Evolutionary conservation across 2,888 invertebrate genomes (phyloP), one percentile per base, ranked within the genome.

Genomic region (Junonia oenone): DNA sequence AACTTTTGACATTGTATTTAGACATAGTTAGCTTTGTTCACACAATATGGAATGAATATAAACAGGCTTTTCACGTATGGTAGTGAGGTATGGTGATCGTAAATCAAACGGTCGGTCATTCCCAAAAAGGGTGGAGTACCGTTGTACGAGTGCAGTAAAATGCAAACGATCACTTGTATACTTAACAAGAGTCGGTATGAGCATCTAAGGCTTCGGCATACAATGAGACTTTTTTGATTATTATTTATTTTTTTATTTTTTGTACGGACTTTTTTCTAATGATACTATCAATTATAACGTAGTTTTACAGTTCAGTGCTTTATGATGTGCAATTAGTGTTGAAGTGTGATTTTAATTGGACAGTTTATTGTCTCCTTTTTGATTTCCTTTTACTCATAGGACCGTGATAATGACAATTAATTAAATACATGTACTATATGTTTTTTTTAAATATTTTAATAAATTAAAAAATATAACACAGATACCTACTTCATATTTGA

Each of bases 81-180:
- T 35, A 22, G 43, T 43, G 22, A 43, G 19, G 13, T 40, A 51
- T 35, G 43, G 59, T 65, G 58, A 65, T 68, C 64, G 68, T 72
- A 68, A 73, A 73, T 75, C 72, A 69, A 73, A 75, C 64, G 68
- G 65, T 68, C 69, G 65, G 73, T 69, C 67, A 62, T 61, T 63
- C 67, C 73, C 66, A 73, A 83, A 82, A 79, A 76, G 76, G 76
- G 76, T 72, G 67, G 67, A 62, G 69, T 68, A 72, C 83, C 83
- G 84, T 81, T 85, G 80, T 59, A 71, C 74, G 66, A 76, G 73
- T 73, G 76, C 75, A 76, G 73, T 64, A 58, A 72, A 74, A 83
- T 78, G 81, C 79, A 81, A 77, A 81, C 73, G 72, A 50, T 52
- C 55, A 46, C 55, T 49, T 52, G 55, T 61, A 38, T 38, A 53